Conservation (phyloP, 2,888 invertebrate species). For the Philopedon plagiatum region DNA sequence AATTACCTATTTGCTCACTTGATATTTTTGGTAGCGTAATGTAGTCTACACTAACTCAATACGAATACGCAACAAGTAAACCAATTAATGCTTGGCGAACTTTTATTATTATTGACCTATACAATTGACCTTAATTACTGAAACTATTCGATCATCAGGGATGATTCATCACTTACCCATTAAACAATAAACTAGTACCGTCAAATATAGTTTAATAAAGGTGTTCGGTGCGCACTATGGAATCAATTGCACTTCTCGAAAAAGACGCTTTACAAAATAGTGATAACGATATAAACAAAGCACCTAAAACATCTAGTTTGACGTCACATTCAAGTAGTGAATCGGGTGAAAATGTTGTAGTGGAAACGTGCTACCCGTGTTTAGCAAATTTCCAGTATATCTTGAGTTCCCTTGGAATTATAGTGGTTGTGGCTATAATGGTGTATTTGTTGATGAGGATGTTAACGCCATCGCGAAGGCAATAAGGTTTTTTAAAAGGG, state of each 20-base stretch:
- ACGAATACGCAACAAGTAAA: too few relatives aligned
- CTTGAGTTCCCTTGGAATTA: constrained; percentile 37
- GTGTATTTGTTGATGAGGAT: constrained; percentile 26
- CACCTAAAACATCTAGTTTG: background rate
- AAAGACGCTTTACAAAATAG: constrained; percentile 11
- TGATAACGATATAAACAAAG: background rate
- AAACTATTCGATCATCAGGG: too few relatives aligned
- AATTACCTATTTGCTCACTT: background rate
- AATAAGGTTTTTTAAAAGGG: background rate
- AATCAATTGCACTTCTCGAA: constrained; percentile 43
- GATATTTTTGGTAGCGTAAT: too few relatives aligned
- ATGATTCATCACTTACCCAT: constrained; percentile 66
- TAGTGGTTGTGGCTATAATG: constrained; percentile 32
- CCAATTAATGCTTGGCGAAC: too few relatives aligned
- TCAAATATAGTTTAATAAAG: background rate
- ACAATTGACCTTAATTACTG: too few relatives aligned
- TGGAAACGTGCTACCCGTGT: constrained; percentile 33
- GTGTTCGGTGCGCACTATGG: constrained; percentile 9
- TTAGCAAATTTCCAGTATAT: constrained; percentile 41
- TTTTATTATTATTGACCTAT: too few relatives aligned
- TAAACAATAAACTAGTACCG: constrained; percentile 55
- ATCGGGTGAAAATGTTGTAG: constrained; percentile 7
- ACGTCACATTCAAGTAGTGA: background rate
- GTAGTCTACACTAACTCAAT: too few relatives aligned
- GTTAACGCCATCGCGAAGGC: constrained; percentile 36